Percentiles rank a stretch among this genome's conserved stretches.
Evolutionary conservation across 2,113 vertebrate genomes (phyloP).

Genomic region (Antechinus stuartii): DNA sequence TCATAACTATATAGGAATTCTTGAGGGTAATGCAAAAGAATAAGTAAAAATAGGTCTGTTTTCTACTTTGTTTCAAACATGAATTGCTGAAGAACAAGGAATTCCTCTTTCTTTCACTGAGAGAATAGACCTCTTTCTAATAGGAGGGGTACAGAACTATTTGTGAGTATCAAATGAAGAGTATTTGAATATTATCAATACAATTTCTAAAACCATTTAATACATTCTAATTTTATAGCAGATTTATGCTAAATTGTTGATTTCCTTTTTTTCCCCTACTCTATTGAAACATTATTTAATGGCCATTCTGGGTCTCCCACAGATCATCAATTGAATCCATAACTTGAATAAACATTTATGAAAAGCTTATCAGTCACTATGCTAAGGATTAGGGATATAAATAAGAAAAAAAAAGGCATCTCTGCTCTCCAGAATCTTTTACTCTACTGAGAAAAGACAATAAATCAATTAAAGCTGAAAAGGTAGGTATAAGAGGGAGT

Average conservation of each 20-base stretch:
- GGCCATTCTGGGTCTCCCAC: too few relatives aligned
- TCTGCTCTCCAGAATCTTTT: neutral
- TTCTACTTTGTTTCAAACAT: neutral
- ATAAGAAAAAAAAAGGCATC: too few relatives aligned
- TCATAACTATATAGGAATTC: too few relatives aligned
- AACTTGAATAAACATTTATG: too few relatives aligned
- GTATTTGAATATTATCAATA: neutral
- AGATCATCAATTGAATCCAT: too few relatives aligned
- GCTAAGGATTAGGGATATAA: too few relatives aligned
- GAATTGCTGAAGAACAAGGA: neutral
- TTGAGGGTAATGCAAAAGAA: too few relatives aligned
- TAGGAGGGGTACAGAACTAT: neutral
- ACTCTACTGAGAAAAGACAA: neutral
- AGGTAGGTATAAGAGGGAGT: neutral
- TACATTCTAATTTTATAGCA: neutral
- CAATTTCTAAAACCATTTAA: constrained; percentile 6
- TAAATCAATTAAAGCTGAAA: neutral
- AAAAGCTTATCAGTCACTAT: too few relatives aligned
- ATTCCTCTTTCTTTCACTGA: neutral
- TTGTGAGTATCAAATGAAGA: neutral
- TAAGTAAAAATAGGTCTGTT: neutral
- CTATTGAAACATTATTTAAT: too few relatives aligned
- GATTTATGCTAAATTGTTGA: neutral
- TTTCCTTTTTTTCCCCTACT: neutral
- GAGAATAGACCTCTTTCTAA: neutral